Base-by-base conservation (phyloP, 1,140 invertebrate genomes). In the Contarinia nasturtii region DNA sequence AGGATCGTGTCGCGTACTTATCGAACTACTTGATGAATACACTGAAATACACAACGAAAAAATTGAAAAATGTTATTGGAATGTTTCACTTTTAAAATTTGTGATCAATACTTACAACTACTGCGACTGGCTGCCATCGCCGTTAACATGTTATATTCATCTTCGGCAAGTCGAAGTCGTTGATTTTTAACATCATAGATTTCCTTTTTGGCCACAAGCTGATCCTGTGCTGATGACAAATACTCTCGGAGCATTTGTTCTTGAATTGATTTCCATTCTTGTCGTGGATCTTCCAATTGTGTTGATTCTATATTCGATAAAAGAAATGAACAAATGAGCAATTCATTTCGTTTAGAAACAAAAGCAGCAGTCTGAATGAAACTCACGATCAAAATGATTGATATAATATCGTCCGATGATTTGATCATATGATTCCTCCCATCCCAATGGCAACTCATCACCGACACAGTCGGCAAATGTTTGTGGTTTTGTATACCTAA, bases 381-480 rank as follows among this genome's bases (percentile, higher is more conserved):
- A 84, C 87, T 86, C 72, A 92, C 89, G 86, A 66, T 82, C 90
- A 65, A 89, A 78, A 72, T 97, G 92, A 69, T 97, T 89, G 66
- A 95, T 92, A 67, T 90, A 97, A 69, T 95, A 96, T 37, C 82
- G 77, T 44, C 92, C 92, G 60, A 95, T 86, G 63, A 89, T 82
- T 46, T 82, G 79, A 67, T 96, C 90, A 63, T 82, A 89, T 15
- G 82, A 80, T 70, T 94, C 86, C 68, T 97, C 92, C 93, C 93
- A 97, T 50, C 93, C 92, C 55, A 92, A 74, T 36, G 92, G 92
- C 58, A 96, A 68, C 67, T 96, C 91, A 74, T 95, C 90, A 56
- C 90, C 92, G 60, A 94, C 86, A 69, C 93, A 97, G 65, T 97
- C 93, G 51, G 92, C 91, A 71, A 96, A 96, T 40, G 86, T 85